Percentiles rank a stretch among this genome's conserved stretches.
Evolutionary conservation across 2,888 invertebrate species (phyloP).

Genomic region (Euzophera pinguis): DNA sequence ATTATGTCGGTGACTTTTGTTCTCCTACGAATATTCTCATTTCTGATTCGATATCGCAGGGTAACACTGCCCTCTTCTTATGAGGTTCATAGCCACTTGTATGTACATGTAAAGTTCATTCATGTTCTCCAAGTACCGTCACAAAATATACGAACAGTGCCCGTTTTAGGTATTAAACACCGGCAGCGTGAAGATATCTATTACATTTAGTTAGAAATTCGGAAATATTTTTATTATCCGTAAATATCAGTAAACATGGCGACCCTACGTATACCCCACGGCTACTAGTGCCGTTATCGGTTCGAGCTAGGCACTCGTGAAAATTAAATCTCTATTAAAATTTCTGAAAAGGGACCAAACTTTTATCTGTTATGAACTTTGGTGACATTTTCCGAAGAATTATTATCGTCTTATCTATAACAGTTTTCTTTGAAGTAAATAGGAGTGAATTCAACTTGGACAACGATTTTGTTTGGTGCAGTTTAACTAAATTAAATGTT

Average conservation of each 20-base stretch:
- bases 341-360: slow-evolving; percentile 69
- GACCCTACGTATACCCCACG: not conserved
- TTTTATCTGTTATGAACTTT: slow-evolving; percentile 79
- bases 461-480: slow-evolving; percentile 39
- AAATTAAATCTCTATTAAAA: slow-evolving; percentile 77
- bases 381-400: slow-evolving; percentile 74
- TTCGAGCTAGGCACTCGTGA: slow-evolving; percentile 48
- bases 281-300: slow-evolving; percentile 50
- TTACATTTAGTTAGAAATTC: too few relatives aligned
- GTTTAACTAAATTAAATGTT: not conserved
- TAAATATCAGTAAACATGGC: not conserved
- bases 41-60: too few relatives aligned
- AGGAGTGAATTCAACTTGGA: slow-evolving; percentile 54
- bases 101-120: too few relatives aligned
- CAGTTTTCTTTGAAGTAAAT: slow-evolving; percentile 46
- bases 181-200: too few relatives aligned
- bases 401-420: slow-evolving; percentile 72
- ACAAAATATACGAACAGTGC: too few relatives aligned
- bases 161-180: too few relatives aligned
- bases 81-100: too few relatives aligned
- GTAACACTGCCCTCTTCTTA: too few relatives aligned
- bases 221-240: not conserved
- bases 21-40: too few relatives aligned
- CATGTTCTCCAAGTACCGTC: too few relatives aligned
- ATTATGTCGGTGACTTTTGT: too few relatives aligned